A percentile compares a stretch with the other conserved stretches of the same genome.
Evolutionary conservation across 2,113 vertebrate species (phyloP).

Genomic region (Herpetotheres cachinnans): DNA sequence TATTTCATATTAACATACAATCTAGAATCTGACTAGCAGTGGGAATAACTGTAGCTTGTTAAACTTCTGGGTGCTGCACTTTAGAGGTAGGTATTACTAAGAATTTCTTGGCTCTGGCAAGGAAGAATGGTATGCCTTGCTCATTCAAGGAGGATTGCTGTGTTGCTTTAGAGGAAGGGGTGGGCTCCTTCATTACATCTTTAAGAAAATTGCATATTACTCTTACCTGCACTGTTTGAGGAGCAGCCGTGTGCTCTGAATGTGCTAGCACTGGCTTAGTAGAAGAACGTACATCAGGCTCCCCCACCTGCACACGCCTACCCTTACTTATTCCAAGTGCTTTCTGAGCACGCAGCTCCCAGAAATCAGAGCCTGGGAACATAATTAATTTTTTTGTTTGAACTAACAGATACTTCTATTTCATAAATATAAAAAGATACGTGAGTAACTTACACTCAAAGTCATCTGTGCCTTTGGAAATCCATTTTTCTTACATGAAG

Average conservation of each 20-base stretch:
- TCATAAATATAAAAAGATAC: neutral
- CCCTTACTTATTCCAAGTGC: neutral
- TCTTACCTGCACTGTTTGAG: neutral
- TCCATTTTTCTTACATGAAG: neutral
- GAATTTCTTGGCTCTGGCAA: neutral
- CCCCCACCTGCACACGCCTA: rapidly evolving
- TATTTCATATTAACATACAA: neutral
- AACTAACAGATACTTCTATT: neutral
- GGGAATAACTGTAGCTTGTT: neutral
- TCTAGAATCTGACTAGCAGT: neutral
- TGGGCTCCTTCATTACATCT: neutral
- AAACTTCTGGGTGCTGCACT: rapidly evolving
- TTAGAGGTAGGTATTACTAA: neutral
- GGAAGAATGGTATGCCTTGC: neutral
- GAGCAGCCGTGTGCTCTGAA: neutral
- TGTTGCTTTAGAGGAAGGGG: neutral
- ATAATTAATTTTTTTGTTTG: neutral
- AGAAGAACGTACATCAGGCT: neutral
- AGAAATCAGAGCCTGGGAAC: neutral
- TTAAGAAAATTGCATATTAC: neutral
- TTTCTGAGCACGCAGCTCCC: neutral
- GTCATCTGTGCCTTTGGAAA: neutral
- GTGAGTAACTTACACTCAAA: neutral
- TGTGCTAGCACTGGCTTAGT: neutral
- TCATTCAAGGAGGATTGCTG: neutral